Conservation (phyloP, 2,113 vertebrate genomes). For the Chauna torquata region DNA sequence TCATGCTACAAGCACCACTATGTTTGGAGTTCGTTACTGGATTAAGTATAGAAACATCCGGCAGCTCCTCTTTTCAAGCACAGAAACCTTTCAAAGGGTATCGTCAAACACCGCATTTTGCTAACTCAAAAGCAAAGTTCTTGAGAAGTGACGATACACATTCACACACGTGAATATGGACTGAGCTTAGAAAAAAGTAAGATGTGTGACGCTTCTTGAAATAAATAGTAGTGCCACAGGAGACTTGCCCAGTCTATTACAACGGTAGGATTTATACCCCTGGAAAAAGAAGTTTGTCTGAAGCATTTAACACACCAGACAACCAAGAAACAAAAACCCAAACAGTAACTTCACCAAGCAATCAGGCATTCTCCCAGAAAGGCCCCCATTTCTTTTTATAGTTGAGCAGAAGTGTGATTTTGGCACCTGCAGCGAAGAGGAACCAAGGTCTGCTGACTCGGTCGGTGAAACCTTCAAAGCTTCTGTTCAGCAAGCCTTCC, state of each 20-base stretch:
- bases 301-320: not conserved
- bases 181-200: not conserved
- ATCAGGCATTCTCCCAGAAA: not conserved
- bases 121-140: not conserved
- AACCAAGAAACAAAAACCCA: not conserved
- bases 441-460: not conserved
- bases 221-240: fast-evolving
- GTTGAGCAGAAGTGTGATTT: not conserved
- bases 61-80: not conserved
- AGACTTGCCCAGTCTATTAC: not conserved
- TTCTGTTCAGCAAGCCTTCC: not conserved
- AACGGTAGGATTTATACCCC: not conserved
- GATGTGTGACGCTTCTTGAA: fast-evolving
- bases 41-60: not conserved
- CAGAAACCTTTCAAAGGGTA: not conserved
- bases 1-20: not conserved
- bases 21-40: not conserved
- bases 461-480: not conserved
- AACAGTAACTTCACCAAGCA: not conserved
- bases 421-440: not conserved
- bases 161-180: fast-evolving
- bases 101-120: not conserved
- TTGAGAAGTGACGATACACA: fast-evolving
- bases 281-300: not conserved
- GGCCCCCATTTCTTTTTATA: not conserved